Evolutionary conservation across 2,797 vertebrate species (phyloP).

Genomic region (Enteromius treurensis): DNA sequence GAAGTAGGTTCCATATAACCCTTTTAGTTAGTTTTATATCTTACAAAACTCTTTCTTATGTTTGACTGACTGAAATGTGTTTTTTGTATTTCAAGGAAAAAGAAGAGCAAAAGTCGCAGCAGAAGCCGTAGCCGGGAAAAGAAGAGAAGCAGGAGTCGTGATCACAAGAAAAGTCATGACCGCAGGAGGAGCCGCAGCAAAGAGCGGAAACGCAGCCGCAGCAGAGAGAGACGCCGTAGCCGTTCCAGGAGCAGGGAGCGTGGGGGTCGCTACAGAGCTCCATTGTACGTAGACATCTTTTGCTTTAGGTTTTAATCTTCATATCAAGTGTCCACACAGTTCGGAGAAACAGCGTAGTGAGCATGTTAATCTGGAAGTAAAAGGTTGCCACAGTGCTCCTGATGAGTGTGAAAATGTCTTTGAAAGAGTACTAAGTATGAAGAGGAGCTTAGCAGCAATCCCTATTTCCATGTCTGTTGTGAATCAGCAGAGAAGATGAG

Average conservation of each 20-base stretch:
- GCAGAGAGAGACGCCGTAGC: constrained; percentile 84
- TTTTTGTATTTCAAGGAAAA: constrained; percentile 71
- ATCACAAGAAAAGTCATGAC: constrained; percentile 84
- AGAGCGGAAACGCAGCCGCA: constrained; percentile 87
- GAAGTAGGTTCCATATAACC: constrained; percentile 81
- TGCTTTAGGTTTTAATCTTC: not conserved
- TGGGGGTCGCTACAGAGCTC: constrained; percentile 85
- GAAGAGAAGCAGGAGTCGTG: constrained; percentile 85
- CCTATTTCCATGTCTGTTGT: not conserved
- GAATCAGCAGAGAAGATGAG: not conserved
- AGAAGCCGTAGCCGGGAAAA: constrained; percentile 86
- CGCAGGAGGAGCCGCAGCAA: constrained; percentile 86
- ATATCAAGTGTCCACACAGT: not conserved
- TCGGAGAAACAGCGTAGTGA: not conserved
- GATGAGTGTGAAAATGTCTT: not conserved
- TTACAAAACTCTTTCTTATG: not conserved
- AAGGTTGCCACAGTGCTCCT: not conserved
- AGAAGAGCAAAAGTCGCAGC: constrained; percentile 89
- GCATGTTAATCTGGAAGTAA: not conserved
- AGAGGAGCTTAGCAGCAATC: not conserved
- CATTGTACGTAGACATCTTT: constrained; percentile 81
- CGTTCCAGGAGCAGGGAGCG: constrained; percentile 87
- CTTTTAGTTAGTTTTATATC: not conserved
- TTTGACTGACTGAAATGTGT: not conserved
- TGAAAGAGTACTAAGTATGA: not conserved